Evolutionary conservation across 2,113 vertebrate genomes (phyloP).

Genomic region (Pontoporia blainvillei): DNA sequence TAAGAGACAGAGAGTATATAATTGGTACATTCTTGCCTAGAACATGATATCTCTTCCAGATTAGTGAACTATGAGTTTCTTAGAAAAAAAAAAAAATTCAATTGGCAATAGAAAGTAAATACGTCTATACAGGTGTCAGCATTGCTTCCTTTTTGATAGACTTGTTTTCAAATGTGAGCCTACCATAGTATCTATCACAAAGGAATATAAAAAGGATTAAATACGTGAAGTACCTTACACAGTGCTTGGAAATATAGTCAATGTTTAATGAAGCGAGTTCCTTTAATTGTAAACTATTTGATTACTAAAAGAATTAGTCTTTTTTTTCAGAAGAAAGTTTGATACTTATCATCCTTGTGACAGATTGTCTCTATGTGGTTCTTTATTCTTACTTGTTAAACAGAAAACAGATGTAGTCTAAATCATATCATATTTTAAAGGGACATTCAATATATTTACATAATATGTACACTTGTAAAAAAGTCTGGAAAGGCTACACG

Average conservation of each 20-base stretch:
- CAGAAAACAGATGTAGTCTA: not conserved
- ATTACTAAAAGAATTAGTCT: not conserved
- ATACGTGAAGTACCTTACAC: not conserved
- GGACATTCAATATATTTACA: not conserved
- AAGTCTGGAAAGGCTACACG: not conserved
- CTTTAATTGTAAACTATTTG: not conserved
- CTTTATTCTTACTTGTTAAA: constrained; percentile 22
- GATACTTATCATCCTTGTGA: not conserved
- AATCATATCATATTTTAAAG: not conserved
- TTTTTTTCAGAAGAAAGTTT: not conserved
- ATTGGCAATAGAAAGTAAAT: not conserved
- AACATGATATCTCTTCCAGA: not conserved
- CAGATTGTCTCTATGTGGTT: not conserved
- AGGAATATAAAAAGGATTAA: not conserved
- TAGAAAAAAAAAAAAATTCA: not conserved
- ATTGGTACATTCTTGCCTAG: not conserved
- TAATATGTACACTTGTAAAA: not conserved
- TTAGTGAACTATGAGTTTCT: not conserved
- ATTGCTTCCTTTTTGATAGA: not conserved
- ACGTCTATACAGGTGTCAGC: not conserved
- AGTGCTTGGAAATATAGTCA: not conserved
- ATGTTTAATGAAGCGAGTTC: not conserved
- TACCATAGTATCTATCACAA: not conserved
- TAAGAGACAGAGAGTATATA: not conserved
- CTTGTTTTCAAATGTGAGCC: not conserved